Conservation (phyloP, 2,113 vertebrate species). For the Ophiodon elongatus region DNA sequence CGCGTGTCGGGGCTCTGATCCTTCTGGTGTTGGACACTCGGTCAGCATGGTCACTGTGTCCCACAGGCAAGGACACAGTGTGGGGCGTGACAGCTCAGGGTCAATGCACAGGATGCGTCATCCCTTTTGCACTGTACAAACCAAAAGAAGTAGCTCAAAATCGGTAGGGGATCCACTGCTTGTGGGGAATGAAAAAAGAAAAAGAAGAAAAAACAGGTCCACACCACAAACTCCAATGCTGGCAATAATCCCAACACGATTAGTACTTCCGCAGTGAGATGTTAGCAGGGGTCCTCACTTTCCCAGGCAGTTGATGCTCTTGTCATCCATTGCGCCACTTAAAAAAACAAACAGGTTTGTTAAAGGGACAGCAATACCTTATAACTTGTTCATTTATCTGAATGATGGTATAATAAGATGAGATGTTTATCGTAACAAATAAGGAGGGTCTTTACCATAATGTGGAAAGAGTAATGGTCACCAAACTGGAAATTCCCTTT, state of each 20-base stretch:
- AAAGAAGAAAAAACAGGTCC: not conserved
- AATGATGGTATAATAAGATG: not conserved
- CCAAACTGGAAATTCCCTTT: constrained; percentile 24
- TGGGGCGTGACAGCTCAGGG: constrained; percentile 45
- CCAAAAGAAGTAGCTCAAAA: not conserved
- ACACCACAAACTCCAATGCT: constrained; percentile 27
- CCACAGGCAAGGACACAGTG: constrained; percentile 54
- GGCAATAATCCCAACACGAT: constrained; percentile 63
- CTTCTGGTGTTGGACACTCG: constrained; percentile 79
- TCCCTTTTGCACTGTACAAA: constrained; percentile 18
- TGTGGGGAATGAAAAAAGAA: not conserved
- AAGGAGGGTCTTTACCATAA: constrained; percentile 40
- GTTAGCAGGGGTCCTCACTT: constrained; percentile 35
- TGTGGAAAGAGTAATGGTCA: constrained; percentile 9
- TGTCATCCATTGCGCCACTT: constrained; percentile 28
- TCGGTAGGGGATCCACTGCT: constrained; percentile 2
- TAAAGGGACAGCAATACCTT: constrained; percentile 5
- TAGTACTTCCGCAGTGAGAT: constrained; percentile 54
- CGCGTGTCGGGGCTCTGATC: constrained; percentile 76
- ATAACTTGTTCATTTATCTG: not conserved
- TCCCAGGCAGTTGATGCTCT: constrained; percentile 31
- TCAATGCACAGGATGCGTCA: constrained; percentile 49
- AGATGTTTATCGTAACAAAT: constrained; percentile 45
- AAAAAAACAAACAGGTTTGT: constrained; percentile 47
- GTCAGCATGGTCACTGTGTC: constrained; percentile 91